Evolutionary conservation across 1,140 invertebrate genomes (phyloP), one percentile per base, ranked within the genome.

Genomic region (Drosophila miranda): DNA sequence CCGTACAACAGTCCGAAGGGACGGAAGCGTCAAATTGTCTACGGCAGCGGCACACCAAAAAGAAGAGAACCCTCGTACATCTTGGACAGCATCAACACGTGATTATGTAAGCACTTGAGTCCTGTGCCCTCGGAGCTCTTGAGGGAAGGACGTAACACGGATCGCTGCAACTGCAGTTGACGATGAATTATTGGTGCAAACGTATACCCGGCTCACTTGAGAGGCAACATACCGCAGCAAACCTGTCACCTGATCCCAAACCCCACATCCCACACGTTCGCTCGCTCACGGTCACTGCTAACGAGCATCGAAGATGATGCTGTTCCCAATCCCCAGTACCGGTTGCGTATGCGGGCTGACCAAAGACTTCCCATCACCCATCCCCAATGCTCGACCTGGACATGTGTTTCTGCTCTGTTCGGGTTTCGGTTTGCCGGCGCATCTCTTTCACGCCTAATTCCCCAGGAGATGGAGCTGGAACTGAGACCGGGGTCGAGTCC

Each of bases 1-100:
- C 64, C 8, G 14, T 71, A 21, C 51, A 51, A 4, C 34, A 16
- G 26, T 21, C 28, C 9, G 3, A 46, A 64, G 26, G 59, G 67
- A 77, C 86, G 86, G 86, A 89, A 89, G 86, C 86, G 86, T 89
- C 86, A 67, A 76, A 89, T 89, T 89, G 86, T 89, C 86, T 89
- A 89, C 81, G 86, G 78, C 67, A 44, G 61, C 60, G 21, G 6
- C 26, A 43, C 45, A n/a, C 45, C 44, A 61, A 48, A 74, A 71
- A 67, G 61, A 59, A 55, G 0, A 34, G 0, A 9, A 4, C 9
- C 11, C 34, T 34, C 34, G 34, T 51, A 23, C 38, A 59, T 72
- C 70, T 63, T 64, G 42, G 60, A 63, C 38, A 58, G 52, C 16
- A 59, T 59, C 60, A 77, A 61, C 61, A 64, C 54, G 76, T 88